Conservation (phyloP, 2,797 vertebrate genomes). For the Sparus aurata region DNA sequence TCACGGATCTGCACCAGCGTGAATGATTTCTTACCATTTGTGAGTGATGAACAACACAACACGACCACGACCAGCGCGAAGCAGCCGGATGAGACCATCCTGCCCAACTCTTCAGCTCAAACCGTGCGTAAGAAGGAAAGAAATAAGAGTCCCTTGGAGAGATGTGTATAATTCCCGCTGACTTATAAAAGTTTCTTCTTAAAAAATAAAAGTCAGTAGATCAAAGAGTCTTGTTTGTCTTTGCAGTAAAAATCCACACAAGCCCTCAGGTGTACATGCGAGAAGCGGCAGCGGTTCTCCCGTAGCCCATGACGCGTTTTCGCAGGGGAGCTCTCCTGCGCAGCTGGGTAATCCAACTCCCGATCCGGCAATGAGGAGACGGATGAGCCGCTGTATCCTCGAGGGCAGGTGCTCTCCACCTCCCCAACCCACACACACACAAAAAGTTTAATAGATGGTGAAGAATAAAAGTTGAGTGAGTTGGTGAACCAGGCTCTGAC, state of each 20-base stretch:
- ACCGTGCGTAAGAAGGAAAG: slow-evolving; percentile 25
- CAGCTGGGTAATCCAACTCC: slow-evolving; percentile 51
- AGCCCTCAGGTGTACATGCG: slow-evolving; percentile 49
- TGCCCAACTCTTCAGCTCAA: slow-evolving; percentile 52
- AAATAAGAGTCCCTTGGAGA: slow-evolving; percentile 13
- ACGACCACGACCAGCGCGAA: slow-evolving; percentile 67
- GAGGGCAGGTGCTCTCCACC: slow-evolving; percentile 81
- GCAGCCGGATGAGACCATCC: slow-evolving; percentile 71
- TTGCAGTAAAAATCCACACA: slow-evolving; percentile 45
- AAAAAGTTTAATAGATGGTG: no score
- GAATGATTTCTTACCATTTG: slow-evolving; percentile 78
- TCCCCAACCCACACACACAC: no score
- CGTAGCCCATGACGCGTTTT: slow-evolving; percentile 64
- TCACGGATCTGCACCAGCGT: not conserved
- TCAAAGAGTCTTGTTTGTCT: not conserved
- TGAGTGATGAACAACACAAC: slow-evolving; percentile 63
- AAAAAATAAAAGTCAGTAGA: not conserved
- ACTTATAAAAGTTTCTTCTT: slow-evolving; percentile 8
- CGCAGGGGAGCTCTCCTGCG: slow-evolving; percentile 67
- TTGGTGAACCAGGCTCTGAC: not conserved
- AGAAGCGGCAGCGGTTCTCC: slow-evolving; percentile 26
- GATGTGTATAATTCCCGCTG: slow-evolving; percentile 24
- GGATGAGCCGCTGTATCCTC: slow-evolving; percentile 54
- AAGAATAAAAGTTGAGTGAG: not conserved
- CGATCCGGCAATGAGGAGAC: slow-evolving; percentile 50